Percentiles rank a stretch among this genome's conserved stretches.
Conservation (phyloP, 2,113 vertebrate genomes). For the Hystrix brachyura region DNA sequence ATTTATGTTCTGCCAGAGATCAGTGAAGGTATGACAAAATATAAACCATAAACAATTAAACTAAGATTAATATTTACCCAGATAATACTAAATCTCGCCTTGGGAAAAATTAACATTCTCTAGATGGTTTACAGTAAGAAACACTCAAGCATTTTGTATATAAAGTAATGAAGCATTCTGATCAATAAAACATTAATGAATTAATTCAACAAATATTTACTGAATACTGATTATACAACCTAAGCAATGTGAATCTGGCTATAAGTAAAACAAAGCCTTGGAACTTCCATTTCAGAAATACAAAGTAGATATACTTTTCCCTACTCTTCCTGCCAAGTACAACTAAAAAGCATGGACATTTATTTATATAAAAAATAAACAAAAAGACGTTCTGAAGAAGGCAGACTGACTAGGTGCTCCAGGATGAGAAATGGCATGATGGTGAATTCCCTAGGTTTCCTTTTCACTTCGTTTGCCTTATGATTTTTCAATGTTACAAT, state of each 20-base stretch:
- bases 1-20: constrained; percentile 38
- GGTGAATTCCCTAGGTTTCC: not conserved
- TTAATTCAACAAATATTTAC: constrained; percentile 6
- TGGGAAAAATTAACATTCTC: not conserved
- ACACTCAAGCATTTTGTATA: constrained; percentile 21
- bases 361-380: constrained; percentile 2
- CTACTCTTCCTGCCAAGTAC: not conserved
- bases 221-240: not conserved
- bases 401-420: not conserved
- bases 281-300: not conserved
- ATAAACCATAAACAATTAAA: constrained; percentile 43
- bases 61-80: not conserved
- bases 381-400: not conserved
- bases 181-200: not conserved
- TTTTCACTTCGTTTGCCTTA: not conserved
- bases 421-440: not conserved
- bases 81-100: not conserved
- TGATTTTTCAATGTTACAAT: not conserved
- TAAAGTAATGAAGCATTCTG: not conserved
- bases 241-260: not conserved
- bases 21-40: not conserved
- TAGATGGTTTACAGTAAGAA: not conserved
- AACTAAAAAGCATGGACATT: not conserved
- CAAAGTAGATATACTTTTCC: not conserved
- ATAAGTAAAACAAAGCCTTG: not conserved